A percentile compares a stretch with the other conserved stretches of the same genome.
These are phyloP conservation scores for Eupithecia subfuscata DNA, from an alignment of 2,888 invertebrate species.

Conservation along the genomic window DNA sequence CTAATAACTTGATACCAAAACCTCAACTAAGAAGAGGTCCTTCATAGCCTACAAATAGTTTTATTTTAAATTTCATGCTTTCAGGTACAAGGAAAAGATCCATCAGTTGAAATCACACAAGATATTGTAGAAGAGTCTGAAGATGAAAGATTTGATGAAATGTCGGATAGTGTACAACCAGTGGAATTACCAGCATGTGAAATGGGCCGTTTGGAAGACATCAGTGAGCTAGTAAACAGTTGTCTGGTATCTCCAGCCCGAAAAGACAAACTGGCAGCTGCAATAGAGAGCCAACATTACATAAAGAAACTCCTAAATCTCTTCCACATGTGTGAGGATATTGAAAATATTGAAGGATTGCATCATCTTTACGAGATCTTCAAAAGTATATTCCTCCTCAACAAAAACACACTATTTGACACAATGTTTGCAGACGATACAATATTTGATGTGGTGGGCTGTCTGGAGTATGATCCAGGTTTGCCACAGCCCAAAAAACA, in stretches of 20 bases:
- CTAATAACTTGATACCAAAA: not conserved
- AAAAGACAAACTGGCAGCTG: conserved; percentile 97
- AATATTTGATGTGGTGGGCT: conserved; percentile 99
- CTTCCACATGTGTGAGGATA: conserved; percentile 98
- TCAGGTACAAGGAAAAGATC: conserved; percentile 99
- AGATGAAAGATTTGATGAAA: conserved; percentile 98
- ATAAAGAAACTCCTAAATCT: conserved; percentile 97
- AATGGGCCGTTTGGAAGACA: conserved; percentile 96
- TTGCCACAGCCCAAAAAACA: conserved; percentile 94
- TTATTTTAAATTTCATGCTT: conserved; percentile 41
- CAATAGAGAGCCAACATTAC: conserved; percentile 97
- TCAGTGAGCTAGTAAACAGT: conserved; percentile 95
- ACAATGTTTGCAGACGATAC: conserved; percentile 98
- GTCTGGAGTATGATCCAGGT: conserved; percentile 98
- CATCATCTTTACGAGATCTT: conserved; percentile 99
- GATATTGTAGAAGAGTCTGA: conserved; percentile 98
- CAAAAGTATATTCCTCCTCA: conserved; percentile 98
- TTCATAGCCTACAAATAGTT: not conserved
- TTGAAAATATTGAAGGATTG: conserved; percentile 96
- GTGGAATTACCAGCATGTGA: conserved; percentile 98
- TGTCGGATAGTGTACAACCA: conserved; percentile 96
- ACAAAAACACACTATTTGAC: conserved; percentile 98
- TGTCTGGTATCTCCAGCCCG: conserved; percentile 94
- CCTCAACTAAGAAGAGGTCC: not conserved
- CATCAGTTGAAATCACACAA: conserved; percentile 98